These are phyloP conservation scores for Notamacropus eugenii DNA, from an alignment of 2,797 vertebrate genomes.

Conservation along the genomic window DNA sequence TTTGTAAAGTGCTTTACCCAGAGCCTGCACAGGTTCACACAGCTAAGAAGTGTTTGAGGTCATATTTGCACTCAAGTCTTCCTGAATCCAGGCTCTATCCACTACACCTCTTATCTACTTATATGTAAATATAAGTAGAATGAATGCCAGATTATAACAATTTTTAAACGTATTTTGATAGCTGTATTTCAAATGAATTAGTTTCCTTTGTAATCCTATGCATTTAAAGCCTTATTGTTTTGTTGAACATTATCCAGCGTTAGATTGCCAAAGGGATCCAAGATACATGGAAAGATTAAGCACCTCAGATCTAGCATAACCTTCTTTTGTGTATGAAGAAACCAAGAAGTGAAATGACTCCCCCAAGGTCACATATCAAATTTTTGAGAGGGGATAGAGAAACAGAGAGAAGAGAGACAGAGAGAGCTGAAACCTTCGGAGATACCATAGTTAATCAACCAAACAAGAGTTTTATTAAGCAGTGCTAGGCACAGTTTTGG, in stretches of 20 bases:
- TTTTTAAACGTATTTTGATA: not conserved
- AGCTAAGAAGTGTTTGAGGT: not conserved
- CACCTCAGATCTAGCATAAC: not conserved
- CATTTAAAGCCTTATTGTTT: not conserved
- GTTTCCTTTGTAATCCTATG: not conserved
- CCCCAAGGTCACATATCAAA: too few species aligned
- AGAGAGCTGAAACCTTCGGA: not conserved
- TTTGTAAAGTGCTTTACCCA: not conserved
- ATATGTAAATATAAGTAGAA: not conserved
- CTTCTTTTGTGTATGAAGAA: not conserved
- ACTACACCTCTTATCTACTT: not conserved
- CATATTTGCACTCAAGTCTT: not conserved
- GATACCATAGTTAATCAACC: not conserved
- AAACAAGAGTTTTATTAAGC: not conserved
- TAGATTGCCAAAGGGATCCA: not conserved
- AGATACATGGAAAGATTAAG: not conserved
- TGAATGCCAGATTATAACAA: not conserved
- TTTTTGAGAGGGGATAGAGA: not conserved
- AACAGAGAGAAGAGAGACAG: not conserved
- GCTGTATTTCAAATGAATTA: not conserved
- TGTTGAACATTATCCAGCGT: not conserved
- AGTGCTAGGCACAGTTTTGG: not conserved
- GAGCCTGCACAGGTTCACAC: not conserved
- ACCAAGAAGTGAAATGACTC: too few species aligned
- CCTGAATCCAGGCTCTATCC: not conserved